phyloP scores from a whole-genome alignment of 1,140 invertebrate genomes.

The Trissolcus basalis region DNA sequence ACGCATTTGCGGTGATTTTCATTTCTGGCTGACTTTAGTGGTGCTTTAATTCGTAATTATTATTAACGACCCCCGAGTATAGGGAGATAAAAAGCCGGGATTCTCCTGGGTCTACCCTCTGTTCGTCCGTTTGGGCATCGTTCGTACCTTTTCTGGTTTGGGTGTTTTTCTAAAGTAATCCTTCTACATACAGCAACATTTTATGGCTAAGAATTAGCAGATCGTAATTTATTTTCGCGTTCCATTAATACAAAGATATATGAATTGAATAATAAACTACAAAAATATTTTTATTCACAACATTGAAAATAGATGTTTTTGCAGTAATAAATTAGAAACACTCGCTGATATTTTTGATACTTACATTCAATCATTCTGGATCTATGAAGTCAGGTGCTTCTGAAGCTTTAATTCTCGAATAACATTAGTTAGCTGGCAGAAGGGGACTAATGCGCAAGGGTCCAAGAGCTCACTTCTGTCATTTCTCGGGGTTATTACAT shows the following conservation, averaged over 20 bases:
- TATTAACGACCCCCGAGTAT: slow-evolving; percentile 67
- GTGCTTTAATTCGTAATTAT: slow-evolving; percentile 73
- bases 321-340: no score
- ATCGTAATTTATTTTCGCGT: no score
- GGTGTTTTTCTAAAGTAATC: no score
- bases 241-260: no score
- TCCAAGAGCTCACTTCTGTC: slow-evolving; percentile 13
- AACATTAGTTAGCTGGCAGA: background rate
- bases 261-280: no score
- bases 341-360: no score
- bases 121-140: background rate
- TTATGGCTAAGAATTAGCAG: no score
- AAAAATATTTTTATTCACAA: no score
- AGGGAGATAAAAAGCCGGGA: slow-evolving; percentile 9
- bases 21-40: slow-evolving; percentile 65
- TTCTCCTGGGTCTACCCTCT: slow-evolving; percentile 10
- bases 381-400: background rate
- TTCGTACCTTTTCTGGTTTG: background rate
- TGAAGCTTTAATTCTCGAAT: background rate
- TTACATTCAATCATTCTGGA: no score
- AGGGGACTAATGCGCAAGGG: background rate
- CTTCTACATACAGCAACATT: no score
- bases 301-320: no score
- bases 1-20: slow-evolving; percentile 72
- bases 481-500: slow-evolving; percentile 39